Percentiles rank a stretch among this genome's conserved stretches.
Evolutionary conservation across 2,113 vertebrate genomes (phyloP).

Genomic region (Limanda limanda): DNA sequence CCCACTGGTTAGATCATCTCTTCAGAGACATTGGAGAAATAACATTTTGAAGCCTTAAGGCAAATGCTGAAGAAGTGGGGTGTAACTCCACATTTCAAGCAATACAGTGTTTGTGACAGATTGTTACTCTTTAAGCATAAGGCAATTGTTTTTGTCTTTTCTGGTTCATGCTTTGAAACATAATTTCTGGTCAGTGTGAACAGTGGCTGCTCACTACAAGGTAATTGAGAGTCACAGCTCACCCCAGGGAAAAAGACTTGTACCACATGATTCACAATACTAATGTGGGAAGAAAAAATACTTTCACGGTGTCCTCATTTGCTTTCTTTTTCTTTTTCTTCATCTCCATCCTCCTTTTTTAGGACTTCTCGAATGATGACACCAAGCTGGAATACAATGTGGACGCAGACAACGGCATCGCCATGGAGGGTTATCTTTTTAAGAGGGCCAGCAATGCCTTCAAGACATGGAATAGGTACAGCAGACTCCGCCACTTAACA

Average conservation of each 20-base stretch:
- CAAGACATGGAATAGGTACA: constrained; percentile 99
- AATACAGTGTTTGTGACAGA: background rate
- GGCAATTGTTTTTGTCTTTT: background rate
- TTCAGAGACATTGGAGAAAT: too few relatives aligned
- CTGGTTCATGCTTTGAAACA: background rate
- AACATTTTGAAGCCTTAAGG: background rate
- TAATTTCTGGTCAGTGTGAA: constrained; percentile 4
- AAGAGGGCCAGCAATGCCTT: constrained; percentile 99
- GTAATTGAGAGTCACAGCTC: constrained; percentile 1
- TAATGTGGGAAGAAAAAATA: background rate
- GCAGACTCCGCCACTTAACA: background rate
- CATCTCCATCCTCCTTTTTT: constrained; percentile 15
- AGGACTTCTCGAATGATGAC: constrained; percentile 97
- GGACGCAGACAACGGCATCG: constrained; percentile 93
- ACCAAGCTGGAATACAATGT: constrained; percentile 96
- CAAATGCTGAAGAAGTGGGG: background rate
- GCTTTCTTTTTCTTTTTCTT: constrained; percentile 16
- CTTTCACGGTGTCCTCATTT: constrained; percentile 1
- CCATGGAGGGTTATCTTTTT: constrained; percentile 99
- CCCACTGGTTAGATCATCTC: background rate
- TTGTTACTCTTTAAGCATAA: background rate
- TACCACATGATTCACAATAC: background rate
- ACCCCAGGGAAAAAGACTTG: background rate
- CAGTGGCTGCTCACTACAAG: background rate
- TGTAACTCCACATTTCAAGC: background rate